Base-by-base conservation (phyloP, 2,888 invertebrate genomes). In the Plebejus argus region DNA sequence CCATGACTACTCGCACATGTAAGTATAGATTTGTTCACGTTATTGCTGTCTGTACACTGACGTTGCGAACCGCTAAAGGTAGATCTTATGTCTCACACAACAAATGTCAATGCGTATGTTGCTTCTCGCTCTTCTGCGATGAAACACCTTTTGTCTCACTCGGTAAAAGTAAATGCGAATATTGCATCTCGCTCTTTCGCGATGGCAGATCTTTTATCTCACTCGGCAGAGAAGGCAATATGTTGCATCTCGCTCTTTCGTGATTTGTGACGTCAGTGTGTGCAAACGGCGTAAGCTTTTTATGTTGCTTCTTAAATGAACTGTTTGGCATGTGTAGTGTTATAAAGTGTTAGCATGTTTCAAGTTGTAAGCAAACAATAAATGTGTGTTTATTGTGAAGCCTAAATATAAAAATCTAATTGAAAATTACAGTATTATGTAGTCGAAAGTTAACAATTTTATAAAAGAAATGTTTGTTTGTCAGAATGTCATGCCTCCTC, bases 251-350 rank as follows among this genome's bases (percentile, higher is more conserved):
- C 12, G 15, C 15, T 49, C 49, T 49, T 49, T 49, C 49, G 15
- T 15, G 15, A 49, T 49, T 49, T 5, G 15, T 15, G 15, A 15
- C 15, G 53, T 18, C 5, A 53, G 53, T 53, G 53, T 53, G 53
- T 53, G 18, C 18, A 53, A 18, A 53, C 53, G 53, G 53, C 53
- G 53, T 53, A 81, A 78, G 84, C 83, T 84, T 85, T 83, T 84
- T 85, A 85, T 82, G 85, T 86, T 86, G 86, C 88, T 88, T 82
- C 76, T 78, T 83, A 86, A 89, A 91, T 92, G 93, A 93, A 93
- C 93, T 93, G 92, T 92, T 89, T 90, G 87, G 92, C 93, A 94
- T 94, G 93, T 87, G 89, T 92, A 91, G 91, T 53, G 18, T 53
- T 53, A 53, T 53, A 53, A 53, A 53, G 84, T 72, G 72, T 39